Evolutionary conservation across 2,113 vertebrate genomes (phyloP).

Genomic region (Spheniscus mendiculus): DNA sequence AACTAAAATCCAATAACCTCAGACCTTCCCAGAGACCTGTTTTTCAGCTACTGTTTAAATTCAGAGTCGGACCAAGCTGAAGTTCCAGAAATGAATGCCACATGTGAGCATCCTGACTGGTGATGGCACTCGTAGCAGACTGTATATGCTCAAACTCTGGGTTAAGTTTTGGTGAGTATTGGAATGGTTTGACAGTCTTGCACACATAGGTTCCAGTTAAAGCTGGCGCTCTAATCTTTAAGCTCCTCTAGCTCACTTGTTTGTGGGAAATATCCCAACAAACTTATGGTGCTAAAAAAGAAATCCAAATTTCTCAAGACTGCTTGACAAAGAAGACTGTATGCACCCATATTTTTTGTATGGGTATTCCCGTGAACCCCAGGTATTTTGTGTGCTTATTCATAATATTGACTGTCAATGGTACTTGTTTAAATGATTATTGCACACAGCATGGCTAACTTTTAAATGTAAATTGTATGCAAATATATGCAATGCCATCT

Average conservation of each 20-base stretch:
- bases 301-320: not conserved
- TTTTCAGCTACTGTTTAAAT: not conserved
- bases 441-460: conserved; percentile 70
- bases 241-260: not conserved
- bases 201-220: rapidly evolving
- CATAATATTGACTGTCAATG: conserved; percentile 59
- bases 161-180: not conserved
- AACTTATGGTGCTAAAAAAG: not conserved
- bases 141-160: not conserved
- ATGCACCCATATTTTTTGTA: not conserved
- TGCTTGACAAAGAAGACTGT: not conserved
- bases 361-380: not conserved
- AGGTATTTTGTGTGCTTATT: conserved; percentile 16
- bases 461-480: conserved; percentile 80
- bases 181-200: not conserved
- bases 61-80: not conserved
- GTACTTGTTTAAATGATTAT: conserved; percentile 65
- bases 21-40: not conserved
- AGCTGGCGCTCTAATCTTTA: not conserved
- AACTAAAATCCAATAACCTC: not conserved
- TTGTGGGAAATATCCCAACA: not conserved
- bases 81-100: not conserved
- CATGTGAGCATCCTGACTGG: not conserved
- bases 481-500: conserved; percentile 79
- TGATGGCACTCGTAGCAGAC: rapidly evolving